Percentiles rank a stretch among this genome's conserved stretches.
Conservation (phyloP, 2,797 vertebrate species). For the Mormyrops boulengeri region DNA sequence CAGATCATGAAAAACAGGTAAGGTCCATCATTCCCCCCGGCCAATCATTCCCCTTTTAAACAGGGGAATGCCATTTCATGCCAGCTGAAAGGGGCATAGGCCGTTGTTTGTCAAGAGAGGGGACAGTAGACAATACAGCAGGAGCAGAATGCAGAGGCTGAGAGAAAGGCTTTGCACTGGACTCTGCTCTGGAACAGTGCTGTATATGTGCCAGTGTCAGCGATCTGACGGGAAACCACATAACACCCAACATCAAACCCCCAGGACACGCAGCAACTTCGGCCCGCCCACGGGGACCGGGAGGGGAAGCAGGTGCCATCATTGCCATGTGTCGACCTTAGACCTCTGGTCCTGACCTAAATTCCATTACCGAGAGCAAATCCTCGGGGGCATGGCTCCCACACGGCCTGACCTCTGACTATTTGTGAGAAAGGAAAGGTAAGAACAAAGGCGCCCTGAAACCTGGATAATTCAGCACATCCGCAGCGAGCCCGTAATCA, state of each 20-base stretch:
- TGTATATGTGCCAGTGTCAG: neutral
- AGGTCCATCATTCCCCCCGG: neutral
- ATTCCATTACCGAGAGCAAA: neutral
- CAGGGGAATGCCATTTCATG: neutral
- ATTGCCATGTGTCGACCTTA: neutral
- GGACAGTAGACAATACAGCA: neutral
- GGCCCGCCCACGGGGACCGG: neutral
- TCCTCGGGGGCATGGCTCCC: neutral
- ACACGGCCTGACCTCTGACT: neutral
- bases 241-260: neutral
- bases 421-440: neutral
- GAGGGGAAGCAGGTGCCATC: neutral
- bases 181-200: neutral
- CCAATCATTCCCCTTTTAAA: neutral
- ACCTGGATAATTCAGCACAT: slow-evolving; percentile 43
- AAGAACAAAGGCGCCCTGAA: slow-evolving; percentile 8
- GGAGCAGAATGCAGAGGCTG: neutral
- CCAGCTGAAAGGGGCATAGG: neutral
- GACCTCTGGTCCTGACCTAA: neutral
- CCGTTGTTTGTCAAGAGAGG: neutral
- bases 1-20: neutral
- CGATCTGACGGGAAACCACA: neutral
- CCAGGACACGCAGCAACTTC: neutral
- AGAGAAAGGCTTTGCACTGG: neutral
- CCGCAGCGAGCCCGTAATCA: slow-evolving; percentile 62